A percentile compares a stretch with the other conserved stretches of the same genome.
Evolutionary conservation across 2,797 vertebrate genomes (phyloP).

Genomic region (Urosaurus nigricauda): DNA sequence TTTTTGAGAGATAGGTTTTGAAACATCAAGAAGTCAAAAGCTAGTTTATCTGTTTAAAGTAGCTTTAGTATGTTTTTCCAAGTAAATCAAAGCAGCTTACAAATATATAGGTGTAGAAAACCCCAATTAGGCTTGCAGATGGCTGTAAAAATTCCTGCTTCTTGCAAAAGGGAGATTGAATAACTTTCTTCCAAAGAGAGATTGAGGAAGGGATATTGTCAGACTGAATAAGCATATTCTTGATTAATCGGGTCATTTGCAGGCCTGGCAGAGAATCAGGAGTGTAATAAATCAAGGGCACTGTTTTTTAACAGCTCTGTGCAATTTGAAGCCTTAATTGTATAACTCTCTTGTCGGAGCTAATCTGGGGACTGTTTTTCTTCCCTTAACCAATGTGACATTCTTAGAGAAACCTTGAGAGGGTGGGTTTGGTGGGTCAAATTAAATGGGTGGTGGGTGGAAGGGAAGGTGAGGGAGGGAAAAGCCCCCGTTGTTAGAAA

Average conservation of each 20-base stretch:
- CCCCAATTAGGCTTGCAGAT: not conserved
- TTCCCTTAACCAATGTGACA: not conserved
- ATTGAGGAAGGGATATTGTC: constrained; percentile 22
- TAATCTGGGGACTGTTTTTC: constrained; percentile 12
- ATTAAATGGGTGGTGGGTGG: not conserved
- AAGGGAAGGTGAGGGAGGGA: not conserved
- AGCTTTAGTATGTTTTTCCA: not conserved
- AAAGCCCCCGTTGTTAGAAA: not conserved
- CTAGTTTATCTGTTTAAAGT: no score
- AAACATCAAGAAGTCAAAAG: not conserved
- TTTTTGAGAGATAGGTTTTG: not conserved
- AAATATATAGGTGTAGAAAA: not conserved
- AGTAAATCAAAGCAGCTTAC: not conserved
- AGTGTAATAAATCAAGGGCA: constrained; percentile 30
- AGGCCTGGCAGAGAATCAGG: constrained; percentile 27
- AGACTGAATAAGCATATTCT: constrained; percentile 38
- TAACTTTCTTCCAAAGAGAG: constrained; percentile 24
- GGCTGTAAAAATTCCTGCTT: not conserved
- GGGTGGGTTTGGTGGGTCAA: not conserved
- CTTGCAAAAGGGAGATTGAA: not conserved
- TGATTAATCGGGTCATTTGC: constrained; percentile 33
- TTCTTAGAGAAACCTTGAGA: constrained; percentile 13
- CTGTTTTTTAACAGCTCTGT: constrained; percentile 14
- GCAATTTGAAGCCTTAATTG: constrained; percentile 26
- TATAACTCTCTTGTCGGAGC: constrained; percentile 25